Conservation (phyloP, 2,888 invertebrate species). For the Eledona agricola region DNA sequence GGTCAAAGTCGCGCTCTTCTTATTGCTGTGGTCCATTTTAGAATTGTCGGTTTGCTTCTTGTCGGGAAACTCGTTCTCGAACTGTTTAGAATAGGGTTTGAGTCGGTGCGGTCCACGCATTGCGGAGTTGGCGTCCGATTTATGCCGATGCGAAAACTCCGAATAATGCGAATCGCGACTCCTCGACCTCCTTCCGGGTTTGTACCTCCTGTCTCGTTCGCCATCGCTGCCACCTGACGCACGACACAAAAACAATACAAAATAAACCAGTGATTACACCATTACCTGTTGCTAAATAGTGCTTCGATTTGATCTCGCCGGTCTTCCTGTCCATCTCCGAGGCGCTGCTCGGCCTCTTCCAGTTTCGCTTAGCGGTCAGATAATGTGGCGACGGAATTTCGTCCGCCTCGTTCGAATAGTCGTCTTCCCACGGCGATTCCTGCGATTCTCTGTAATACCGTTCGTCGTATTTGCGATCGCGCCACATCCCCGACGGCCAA, state of each 20-base stretch:
- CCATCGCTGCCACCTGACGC: conserved; percentile 65
- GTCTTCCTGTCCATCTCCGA: conserved; percentile 66
- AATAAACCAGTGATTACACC: conserved; percentile 1
- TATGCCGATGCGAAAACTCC: conserved; percentile 56
- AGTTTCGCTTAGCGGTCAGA: conserved; percentile 56
- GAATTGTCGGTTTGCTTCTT: conserved; percentile 45
- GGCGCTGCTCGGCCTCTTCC: conserved; percentile 69
- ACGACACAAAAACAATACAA: conserved; percentile 25
- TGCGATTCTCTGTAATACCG: conserved; percentile 60
- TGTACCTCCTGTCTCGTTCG: conserved; percentile 67
- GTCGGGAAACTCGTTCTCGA: conserved; percentile 71
- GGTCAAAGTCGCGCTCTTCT: conserved; percentile 50
- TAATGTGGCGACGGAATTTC: conserved; percentile 57
- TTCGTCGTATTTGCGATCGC: conserved; percentile 61
- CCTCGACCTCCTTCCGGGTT: conserved; percentile 63
- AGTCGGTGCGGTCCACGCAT: conserved; percentile 48
- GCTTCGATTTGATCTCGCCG: conserved; percentile 58
- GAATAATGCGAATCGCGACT: conserved; percentile 60
- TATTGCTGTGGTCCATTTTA: conserved; percentile 49
- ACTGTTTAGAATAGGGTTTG: conserved; percentile 55
- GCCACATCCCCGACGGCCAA: conserved; percentile 47
- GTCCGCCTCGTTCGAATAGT: conserved; percentile 63
- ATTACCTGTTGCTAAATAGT: conserved; percentile 48
- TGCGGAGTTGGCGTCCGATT: conserved; percentile 50
- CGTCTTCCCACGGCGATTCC: conserved; percentile 70